phyloP scores from a whole-genome alignment of 2,888 invertebrate species.

The Caenorhabditis virilis region DNA sequence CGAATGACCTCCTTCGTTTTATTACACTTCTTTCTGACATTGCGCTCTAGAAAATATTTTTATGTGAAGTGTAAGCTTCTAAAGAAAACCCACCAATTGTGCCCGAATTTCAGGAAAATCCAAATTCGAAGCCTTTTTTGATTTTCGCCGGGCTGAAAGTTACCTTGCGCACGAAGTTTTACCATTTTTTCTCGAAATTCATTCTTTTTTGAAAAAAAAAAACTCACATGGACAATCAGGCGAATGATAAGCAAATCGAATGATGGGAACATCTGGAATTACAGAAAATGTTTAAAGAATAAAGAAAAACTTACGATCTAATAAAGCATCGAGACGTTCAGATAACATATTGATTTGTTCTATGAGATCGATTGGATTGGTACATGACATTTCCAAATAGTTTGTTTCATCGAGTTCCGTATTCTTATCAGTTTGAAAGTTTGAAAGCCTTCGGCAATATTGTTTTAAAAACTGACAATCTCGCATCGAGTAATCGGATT shows the following conservation, averaged over 20 bases:
- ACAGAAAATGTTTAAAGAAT: background rate
- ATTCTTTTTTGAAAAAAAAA: no score
- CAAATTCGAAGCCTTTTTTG: background rate
- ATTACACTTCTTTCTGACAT: constrained; percentile 2
- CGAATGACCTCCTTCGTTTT: constrained; percentile 24
- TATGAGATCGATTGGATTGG: constrained; percentile 8
- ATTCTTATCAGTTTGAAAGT: background rate
- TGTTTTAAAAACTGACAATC: constrained; percentile 20
- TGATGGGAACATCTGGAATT: constrained; percentile 26
- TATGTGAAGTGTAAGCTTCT: no score
- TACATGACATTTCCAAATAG: background rate
- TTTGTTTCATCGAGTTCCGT: constrained; percentile 3
- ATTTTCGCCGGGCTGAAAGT: constrained; percentile 22
- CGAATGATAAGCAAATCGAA: constrained; percentile 30
- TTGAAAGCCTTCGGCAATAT: constrained; percentile 15
- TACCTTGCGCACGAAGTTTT: background rate
- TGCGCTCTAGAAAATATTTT: constrained; percentile 1
- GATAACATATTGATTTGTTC: constrained; percentile 20
- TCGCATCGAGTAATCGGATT: constrained; percentile 26
- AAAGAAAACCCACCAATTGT: no score
- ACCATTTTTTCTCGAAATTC: background rate
- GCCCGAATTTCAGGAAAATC: no score
- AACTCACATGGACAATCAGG: constrained; percentile 32
- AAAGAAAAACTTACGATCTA: constrained; percentile 11
- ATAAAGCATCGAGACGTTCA: constrained; percentile 18